phyloP scores from a whole-genome alignment of 2,888 invertebrate genomes.

The Scaeva pyrastri region DNA sequence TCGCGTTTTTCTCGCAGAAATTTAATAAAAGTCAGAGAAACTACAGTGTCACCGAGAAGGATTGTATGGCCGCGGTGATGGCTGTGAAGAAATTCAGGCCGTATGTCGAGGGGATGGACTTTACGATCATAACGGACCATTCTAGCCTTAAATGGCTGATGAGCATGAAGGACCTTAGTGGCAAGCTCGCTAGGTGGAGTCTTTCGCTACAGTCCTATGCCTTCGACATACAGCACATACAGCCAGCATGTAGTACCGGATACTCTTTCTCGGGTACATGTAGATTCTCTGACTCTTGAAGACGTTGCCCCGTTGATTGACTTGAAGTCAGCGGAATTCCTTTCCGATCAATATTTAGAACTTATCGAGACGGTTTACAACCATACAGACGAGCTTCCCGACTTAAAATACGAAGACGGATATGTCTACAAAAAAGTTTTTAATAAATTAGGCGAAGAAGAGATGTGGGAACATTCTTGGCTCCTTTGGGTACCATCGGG shows the following conservation, averaged over 20 bases:
- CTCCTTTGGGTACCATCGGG: background rate
- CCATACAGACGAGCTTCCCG: background rate
- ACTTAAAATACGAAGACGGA: background rate
- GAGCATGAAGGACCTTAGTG: too few relatives aligned
- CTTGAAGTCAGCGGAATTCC: too few relatives aligned
- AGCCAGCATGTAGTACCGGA: too few relatives aligned
- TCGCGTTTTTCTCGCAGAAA: background rate
- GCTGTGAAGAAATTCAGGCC: too few relatives aligned
- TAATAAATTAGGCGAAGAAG: conserved; percentile 2
- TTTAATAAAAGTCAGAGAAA: background rate
- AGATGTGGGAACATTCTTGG: conserved; percentile 1
- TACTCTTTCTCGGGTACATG: too few relatives aligned
- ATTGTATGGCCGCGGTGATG: background rate
- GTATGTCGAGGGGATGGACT: too few relatives aligned
- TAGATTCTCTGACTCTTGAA: too few relatives aligned
- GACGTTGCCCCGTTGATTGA: too few relatives aligned
- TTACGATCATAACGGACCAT: background rate
- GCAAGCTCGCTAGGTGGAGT: too few relatives aligned
- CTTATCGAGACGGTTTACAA: background rate
- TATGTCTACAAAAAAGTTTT: background rate
- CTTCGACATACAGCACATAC: too few relatives aligned
- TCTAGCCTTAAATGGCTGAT: background rate
- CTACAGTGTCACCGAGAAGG: background rate
- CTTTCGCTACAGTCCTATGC: too few relatives aligned
- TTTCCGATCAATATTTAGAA: too few relatives aligned